Percentiles rank a stretch among this genome's conserved stretches.
phyloP scores from a whole-genome alignment of 1,140 invertebrate species.

The Hormaphis cornu region DNA sequence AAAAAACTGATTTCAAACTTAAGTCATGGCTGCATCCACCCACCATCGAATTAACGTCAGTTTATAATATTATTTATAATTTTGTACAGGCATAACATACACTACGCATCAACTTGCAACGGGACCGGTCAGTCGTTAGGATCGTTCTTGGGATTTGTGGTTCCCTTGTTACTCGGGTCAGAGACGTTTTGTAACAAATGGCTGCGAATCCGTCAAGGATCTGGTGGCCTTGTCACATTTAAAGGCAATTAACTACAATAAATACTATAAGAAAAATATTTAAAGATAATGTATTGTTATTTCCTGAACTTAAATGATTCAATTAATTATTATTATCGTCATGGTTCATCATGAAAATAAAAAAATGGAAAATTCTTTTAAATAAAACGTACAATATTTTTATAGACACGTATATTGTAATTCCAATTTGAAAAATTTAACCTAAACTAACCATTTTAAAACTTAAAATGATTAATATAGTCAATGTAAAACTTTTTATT shows the following conservation, averaged over 20 bases:
- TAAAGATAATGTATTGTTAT: not conserved
- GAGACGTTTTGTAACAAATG: constrained; percentile 92
- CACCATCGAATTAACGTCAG: no score
- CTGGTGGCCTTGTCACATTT: constrained; percentile 72
- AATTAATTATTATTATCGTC: not conserved
- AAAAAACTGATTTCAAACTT: no score
- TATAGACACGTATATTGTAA: no score
- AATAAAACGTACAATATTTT: no score
- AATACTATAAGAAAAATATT: not conserved
- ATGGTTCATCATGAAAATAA: not conserved
- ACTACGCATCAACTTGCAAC: constrained; percentile 98
- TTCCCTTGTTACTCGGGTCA: constrained; percentile 94
- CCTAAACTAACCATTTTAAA: no score
- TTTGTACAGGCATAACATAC: constrained; percentile 64
- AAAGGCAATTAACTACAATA: constrained; percentile 48
- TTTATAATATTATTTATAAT: no score
- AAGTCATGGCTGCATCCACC: no score
- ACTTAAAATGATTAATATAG: no score
- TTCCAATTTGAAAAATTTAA: no score
- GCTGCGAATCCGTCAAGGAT: constrained; percentile 58
- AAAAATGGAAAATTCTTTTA: no score
- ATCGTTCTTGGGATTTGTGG: constrained; percentile 92
- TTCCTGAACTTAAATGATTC: not conserved
- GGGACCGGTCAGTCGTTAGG: constrained; percentile 96
- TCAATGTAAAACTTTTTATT: no score